Conservation (phyloP, 2,888 invertebrate species). For the Drosophila merina region DNA sequence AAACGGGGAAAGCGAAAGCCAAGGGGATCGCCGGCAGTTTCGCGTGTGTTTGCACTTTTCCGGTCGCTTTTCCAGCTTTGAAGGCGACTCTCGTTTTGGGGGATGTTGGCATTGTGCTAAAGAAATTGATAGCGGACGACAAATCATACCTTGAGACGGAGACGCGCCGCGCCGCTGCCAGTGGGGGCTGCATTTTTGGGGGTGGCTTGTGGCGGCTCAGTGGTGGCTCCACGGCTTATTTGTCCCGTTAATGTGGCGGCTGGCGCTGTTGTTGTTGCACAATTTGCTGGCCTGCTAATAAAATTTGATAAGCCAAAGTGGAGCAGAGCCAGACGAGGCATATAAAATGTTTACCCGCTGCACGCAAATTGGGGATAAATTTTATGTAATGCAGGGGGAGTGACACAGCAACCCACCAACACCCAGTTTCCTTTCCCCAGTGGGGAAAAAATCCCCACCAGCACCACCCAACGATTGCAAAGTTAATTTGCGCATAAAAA, state of each 20-base stretch:
- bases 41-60: slow-evolving; percentile 79
- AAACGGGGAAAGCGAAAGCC: background rate
- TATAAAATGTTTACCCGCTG: slow-evolving; percentile 76
- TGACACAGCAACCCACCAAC: slow-evolving; percentile 45
- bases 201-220: slow-evolving; percentile 52
- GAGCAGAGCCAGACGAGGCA: slow-evolving; percentile 48
- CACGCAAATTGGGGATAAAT: slow-evolving; percentile 82
- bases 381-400: slow-evolving; percentile 65
- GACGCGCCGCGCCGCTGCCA: slow-evolving; percentile 38
- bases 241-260: slow-evolving; percentile 29
- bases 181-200: slow-evolving; percentile 55
- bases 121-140: slow-evolving; percentile 72
- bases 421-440: background rate
- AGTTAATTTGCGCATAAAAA: slow-evolving; percentile 76
- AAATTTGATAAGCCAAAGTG: slow-evolving; percentile 77
- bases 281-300: slow-evolving; percentile 76
- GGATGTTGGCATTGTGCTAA: slow-evolving; percentile 46
- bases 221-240: slow-evolving; percentile 27
- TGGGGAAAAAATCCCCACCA: background rate
- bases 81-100: slow-evolving; percentile 20
- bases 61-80: slow-evolving; percentile 65
- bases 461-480: slow-evolving; percentile 52
- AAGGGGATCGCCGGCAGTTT: slow-evolving; percentile 65
- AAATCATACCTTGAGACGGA: slow-evolving; percentile 64
- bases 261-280: slow-evolving; percentile 61